These are phyloP conservation scores for Lepus townsendii DNA, from an alignment of 2,797 vertebrate species.

Conservation along the genomic window DNA sequence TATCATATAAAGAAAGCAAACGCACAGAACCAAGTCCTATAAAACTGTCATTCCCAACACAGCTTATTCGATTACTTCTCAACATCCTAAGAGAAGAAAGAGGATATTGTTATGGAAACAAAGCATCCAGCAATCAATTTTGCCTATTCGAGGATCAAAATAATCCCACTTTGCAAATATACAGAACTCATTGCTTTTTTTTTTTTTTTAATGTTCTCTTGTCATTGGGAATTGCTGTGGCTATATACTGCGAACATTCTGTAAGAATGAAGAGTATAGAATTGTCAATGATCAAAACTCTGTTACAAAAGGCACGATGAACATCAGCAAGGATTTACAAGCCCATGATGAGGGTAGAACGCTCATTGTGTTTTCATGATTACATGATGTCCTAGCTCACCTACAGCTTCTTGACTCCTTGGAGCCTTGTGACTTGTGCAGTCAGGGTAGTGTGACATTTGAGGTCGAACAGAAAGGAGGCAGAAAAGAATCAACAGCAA, in stretches of 20 bases:
- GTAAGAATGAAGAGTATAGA: neutral
- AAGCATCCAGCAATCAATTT: slow-evolving; percentile 28
- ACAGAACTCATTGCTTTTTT: neutral
- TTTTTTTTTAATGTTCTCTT: neutral
- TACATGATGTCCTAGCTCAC: slow-evolving; percentile 33
- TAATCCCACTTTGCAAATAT: neutral
- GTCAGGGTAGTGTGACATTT: neutral
- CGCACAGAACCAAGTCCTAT: slow-evolving; percentile 97
- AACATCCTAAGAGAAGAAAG: slow-evolving; percentile 93
- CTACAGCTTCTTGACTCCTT: slow-evolving; percentile 14
- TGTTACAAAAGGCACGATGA: neutral
- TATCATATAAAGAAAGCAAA: slow-evolving; percentile 97
- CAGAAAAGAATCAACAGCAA: slow-evolving; percentile 31
- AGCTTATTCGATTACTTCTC: slow-evolving; percentile 97
- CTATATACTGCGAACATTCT: neutral
- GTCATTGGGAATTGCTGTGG: neutral
- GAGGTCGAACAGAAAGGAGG: slow-evolving; percentile 24
- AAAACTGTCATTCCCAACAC: slow-evolving; percentile 97
- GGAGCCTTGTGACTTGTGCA: slow-evolving; percentile 4
- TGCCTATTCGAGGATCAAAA: slow-evolving; percentile 39
- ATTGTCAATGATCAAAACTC: neutral
- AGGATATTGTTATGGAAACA: slow-evolving; percentile 40
- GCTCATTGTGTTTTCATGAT: slow-evolving; percentile 6
- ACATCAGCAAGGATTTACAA: neutral
- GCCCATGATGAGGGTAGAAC: neutral